phyloP scores from a whole-genome alignment of 2,797 vertebrate species.

The Neomorphus geoffroyi region DNA sequence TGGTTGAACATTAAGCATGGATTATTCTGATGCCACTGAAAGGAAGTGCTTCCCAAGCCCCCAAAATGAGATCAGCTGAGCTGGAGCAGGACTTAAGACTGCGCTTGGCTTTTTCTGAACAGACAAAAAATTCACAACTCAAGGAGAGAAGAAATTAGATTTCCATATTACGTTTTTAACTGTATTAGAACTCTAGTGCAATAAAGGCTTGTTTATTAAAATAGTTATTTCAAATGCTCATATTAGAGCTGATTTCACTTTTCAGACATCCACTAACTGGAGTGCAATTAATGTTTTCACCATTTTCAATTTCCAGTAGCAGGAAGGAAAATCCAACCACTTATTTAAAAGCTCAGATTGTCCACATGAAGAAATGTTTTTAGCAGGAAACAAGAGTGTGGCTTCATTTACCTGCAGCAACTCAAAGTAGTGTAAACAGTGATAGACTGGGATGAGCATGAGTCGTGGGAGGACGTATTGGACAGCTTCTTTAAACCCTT shows the following conservation, averaged over 20 bases:
- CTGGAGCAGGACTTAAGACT: neutral
- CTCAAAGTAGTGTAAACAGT: conserved; percentile 99
- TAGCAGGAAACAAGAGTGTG: neutral
- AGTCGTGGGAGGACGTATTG: conserved; percentile 95
- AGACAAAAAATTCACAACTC: neutral
- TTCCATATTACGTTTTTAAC: neutral
- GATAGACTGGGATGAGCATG: conserved; percentile 96
- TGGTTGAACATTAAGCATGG: neutral
- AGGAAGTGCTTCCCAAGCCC: neutral
- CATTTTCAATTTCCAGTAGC: neutral
- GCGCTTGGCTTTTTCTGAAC: neutral
- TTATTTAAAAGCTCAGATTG: neutral
- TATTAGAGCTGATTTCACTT: neutral
- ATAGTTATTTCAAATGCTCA: neutral
- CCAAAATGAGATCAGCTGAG: neutral
- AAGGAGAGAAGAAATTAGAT: neutral
- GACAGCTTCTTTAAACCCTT: conserved; percentile 96
- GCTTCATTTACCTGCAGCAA: conserved; percentile 88
- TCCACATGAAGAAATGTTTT: neutral
- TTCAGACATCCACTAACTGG: neutral
- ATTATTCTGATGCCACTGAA: neutral
- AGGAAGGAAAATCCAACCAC: neutral
- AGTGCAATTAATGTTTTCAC: neutral
- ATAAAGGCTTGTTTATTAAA: neutral
- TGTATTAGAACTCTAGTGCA: neutral